Conservation (phyloP, 2,113 vertebrate species). For the Lontra canadensis region DNA sequence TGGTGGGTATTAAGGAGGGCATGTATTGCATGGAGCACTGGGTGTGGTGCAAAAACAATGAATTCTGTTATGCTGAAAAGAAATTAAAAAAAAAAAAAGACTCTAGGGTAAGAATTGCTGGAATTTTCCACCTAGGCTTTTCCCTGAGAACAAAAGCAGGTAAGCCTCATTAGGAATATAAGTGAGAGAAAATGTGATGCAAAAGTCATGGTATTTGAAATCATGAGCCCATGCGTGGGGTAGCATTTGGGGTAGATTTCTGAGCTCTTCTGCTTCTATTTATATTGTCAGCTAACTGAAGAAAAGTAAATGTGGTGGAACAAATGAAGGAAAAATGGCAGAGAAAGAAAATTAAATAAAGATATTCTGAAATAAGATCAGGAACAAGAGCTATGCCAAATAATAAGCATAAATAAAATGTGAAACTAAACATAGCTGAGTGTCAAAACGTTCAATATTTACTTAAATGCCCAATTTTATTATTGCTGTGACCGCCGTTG, state of each 20-base stretch:
- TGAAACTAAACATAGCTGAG: background rate
- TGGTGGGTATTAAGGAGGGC: no score
- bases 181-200: background rate
- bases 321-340: slow-evolving; percentile 60
- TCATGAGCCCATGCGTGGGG: background rate
- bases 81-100: background rate
- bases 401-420: slow-evolving; percentile 18
- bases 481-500: background rate
- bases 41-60: no score
- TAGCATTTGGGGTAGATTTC: background rate
- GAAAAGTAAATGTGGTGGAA: slow-evolving; percentile 60
- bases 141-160: background rate
- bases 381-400: background rate
- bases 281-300: slow-evolving; percentile 24
- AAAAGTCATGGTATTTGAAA: slow-evolving; percentile 19
- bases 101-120: background rate
- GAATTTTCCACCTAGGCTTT: background rate
- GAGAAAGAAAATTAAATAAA: slow-evolving; percentile 36
- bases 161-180: background rate
- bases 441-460: slow-evolving; percentile 11
- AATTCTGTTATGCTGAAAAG: no score
- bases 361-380: slow-evolving; percentile 38
- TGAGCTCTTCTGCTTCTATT: slow-evolving; percentile 20
- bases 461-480: background rate
- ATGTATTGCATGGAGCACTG: no score